Evolutionary conservation across 2,888 invertebrate genomes (phyloP).

Genomic region (Dryobotodes eremita): DNA sequence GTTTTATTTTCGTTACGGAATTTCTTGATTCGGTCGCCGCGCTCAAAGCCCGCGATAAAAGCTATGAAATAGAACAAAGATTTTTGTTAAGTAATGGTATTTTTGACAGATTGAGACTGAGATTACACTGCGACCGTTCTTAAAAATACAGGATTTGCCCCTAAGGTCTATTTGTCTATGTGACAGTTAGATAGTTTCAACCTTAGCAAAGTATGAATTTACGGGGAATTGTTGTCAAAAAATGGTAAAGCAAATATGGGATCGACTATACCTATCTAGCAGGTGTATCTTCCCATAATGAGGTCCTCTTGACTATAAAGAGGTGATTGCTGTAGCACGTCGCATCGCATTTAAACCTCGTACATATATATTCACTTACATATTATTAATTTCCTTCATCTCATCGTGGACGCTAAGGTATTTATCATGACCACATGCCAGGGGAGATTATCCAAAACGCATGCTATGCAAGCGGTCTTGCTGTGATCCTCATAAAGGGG

Average conservation of each 20-base stretch:
- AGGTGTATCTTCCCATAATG: neutral
- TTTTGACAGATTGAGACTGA: neutral
- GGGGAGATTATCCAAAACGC: slow-evolving; percentile 32
- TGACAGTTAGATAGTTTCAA: neutral
- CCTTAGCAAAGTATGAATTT: neutral
- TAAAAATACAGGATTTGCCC: neutral
- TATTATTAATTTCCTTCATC: slow-evolving; percentile 51
- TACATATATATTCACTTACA: slow-evolving; percentile 39
- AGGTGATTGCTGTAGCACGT: slow-evolving; percentile 29
- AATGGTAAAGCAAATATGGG: neutral
- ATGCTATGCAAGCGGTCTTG: slow-evolving; percentile 35
- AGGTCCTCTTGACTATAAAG: slow-evolving; percentile 9
- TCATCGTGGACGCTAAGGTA: slow-evolving; percentile 49
- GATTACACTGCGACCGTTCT: neutral
- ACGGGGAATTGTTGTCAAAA: neutral
- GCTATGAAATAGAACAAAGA: too few relatives aligned
- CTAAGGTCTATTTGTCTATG: neutral
- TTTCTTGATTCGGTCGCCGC: too few relatives aligned
- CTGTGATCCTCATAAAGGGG: slow-evolving; percentile 2
- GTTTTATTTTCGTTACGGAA: too few relatives aligned
- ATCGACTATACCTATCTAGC: slow-evolving; percentile 23
- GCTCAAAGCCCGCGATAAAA: too few relatives aligned
- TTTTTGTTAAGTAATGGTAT: neutral
- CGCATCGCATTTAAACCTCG: slow-evolving; percentile 29
- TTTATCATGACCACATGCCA: slow-evolving; percentile 27